Conservation (phyloP, 1,140 invertebrate species). For the Tigriopus japonicus region DNA sequence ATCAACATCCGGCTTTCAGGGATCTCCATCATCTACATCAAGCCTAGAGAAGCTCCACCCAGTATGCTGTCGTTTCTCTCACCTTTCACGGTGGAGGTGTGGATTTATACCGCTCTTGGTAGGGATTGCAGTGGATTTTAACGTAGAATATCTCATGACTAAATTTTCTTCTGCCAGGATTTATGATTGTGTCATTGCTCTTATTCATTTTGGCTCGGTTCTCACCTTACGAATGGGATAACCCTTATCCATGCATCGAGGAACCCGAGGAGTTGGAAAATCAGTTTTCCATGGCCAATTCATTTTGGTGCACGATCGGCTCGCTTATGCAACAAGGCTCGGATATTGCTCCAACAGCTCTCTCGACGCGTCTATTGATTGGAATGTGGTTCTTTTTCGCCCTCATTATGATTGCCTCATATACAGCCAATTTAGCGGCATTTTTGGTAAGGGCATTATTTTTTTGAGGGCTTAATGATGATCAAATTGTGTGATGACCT, state of each 20-base stretch:
- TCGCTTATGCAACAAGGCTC: conserved; percentile 31
- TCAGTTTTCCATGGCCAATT: conserved; percentile 24
- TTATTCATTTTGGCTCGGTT: conserved; percentile 26
- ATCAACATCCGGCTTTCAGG: conserved; percentile 12
- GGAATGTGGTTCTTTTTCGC: conserved; percentile 52
- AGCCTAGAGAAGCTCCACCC: conserved; percentile 22
- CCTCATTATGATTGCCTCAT: conserved; percentile 38
- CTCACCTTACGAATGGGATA: conserved; percentile 24
- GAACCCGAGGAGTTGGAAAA: conserved; percentile 58
- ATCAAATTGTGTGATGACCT: too few species aligned
- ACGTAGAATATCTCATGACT: background rate
- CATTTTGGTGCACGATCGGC: conserved; percentile 27
- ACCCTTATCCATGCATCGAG: conserved; percentile 51
- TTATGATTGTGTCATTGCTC: conserved; percentile 26
- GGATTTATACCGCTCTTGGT: conserved; percentile 21
- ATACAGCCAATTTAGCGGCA: conserved; percentile 74
- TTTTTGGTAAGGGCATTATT: conserved; percentile 36
- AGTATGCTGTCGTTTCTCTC: conserved; percentile 26
- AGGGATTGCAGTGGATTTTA: background rate
- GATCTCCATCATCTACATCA: conserved; percentile 33
- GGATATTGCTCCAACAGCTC: conserved; percentile 25
- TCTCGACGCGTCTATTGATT: conserved; percentile 37
- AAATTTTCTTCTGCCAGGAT: conserved; percentile 19
- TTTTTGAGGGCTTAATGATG: too few species aligned
- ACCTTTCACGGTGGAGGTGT: conserved; percentile 28